phyloP scores from a whole-genome alignment of 2,888 invertebrate genomes.

The Heliconius ethilla region DNA sequence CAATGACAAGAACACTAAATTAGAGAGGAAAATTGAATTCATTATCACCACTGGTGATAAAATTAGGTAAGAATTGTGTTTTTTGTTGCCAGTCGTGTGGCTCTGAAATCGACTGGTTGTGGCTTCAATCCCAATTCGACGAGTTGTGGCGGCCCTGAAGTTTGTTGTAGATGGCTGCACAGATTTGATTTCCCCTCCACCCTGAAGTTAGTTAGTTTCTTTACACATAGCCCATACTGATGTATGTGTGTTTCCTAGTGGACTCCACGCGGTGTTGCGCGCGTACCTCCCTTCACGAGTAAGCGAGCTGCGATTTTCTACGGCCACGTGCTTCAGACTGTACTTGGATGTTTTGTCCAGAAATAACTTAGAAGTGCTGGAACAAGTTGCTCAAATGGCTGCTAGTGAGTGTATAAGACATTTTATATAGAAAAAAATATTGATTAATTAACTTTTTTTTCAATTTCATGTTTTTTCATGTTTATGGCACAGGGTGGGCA shows the following conservation, averaged over 20 bases:
- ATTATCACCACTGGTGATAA: constrained; percentile 52
- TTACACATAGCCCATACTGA: no score
- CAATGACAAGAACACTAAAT: constrained; percentile 39
- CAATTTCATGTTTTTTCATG: no score
- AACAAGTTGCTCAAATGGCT: constrained; percentile 45
- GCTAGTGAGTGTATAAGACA: constrained; percentile 47
- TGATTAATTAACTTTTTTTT: no score
- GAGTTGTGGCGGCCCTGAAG: no score
- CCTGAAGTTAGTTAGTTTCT: no score
- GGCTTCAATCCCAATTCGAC: no score
- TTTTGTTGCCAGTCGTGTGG: constrained; percentile 36
- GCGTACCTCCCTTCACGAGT: constrained; percentile 50
- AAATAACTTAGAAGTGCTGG: not conserved
- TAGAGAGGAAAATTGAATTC: constrained; percentile 52
- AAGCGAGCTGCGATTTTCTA: constrained; percentile 49
- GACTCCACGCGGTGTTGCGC: constrained; percentile 26
- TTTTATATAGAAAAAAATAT: not conserved
- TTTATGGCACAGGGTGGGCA: no score
- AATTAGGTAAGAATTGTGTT: constrained; percentile 50
- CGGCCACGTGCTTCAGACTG: constrained; percentile 47
- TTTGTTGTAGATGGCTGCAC: no score
- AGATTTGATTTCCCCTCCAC: no score
- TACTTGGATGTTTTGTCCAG: constrained; percentile 5
- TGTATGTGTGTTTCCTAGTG: not conserved
- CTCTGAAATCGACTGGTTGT: no score